Evolutionary conservation across 2,797 vertebrate species (phyloP), one percentile per base, ranked within the genome.

Genomic region (Clarias fuscus): DNA sequence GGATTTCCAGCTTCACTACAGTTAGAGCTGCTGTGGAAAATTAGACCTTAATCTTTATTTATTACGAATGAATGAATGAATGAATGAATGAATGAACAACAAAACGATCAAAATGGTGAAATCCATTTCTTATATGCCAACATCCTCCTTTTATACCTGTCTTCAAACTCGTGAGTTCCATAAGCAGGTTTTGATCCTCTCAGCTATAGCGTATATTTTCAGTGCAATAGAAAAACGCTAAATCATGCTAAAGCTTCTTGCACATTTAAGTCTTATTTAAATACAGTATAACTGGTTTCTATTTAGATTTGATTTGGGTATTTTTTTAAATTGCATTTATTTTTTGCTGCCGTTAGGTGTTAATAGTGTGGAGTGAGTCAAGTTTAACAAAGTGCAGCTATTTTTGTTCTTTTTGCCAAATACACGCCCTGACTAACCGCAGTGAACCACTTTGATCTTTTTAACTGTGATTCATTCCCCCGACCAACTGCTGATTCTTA

Each of bases 401-500:
- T 78, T 61, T 33, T 78, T 61, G 18, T n/a, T 76, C 7, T 7
- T 18, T 33, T 58, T 58, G 15, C 24, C 24, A 27, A 76, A 8
- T 27, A 76, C 71, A 40, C 40, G 24, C 15, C 56, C 48, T 76
- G 14, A 2, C 27, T 77, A 59, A 58, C 18, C 61, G 53, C 27
- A n/a, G 30, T 22, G 58, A 79, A 43, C 37, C 14, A 37, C 56
- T 78, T 61, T 59, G 27, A 18, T 20, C 7, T 43, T 67, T 82
- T 30, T 67, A 67, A 68, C n/a, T 24, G 43, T 82, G 80, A 82
- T 82, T 82, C 43, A 82, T 82, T 56, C n/a, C 33, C 33, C 43
- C 5, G 10, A 53, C 40, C 62, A 67, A 82, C 24, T 67, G 79
- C 62, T 53, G 17, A 15, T 68, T 68, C 43, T 68, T 68, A 53